Conservation (phyloP, 2,797 vertebrate genomes). For the Lophius americanus region DNA sequence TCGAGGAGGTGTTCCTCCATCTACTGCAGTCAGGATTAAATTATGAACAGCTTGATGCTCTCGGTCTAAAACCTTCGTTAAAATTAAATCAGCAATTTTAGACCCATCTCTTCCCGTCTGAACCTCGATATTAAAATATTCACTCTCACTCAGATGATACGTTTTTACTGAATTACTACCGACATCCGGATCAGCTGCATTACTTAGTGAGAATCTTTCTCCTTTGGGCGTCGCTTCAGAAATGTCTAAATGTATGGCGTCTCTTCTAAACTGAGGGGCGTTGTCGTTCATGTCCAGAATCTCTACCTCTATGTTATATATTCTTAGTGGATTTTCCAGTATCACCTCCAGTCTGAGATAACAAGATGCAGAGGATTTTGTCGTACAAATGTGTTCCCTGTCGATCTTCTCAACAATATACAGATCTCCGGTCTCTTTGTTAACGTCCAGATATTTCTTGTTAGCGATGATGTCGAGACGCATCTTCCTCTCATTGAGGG, state of each 20-base stretch:
- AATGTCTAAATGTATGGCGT: conserved; percentile 67
- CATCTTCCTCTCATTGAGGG: conserved; percentile 59
- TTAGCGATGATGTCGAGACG: conserved; percentile 67
- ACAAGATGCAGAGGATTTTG: conserved; percentile 33
- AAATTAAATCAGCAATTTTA: conserved; percentile 65
- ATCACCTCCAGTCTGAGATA: conserved; percentile 62
- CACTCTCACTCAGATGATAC: conserved; percentile 62
- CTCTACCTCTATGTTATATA: conserved; percentile 68
- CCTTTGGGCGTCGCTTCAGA: conserved; percentile 61
- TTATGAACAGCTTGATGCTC: conserved; percentile 65
- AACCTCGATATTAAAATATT: conserved; percentile 63
- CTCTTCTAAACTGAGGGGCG: conserved; percentile 46
- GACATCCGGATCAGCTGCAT: conserved; percentile 67
- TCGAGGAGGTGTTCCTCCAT: conserved; percentile 73
- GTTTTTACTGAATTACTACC: conserved; percentile 65
- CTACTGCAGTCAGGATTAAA: conserved; percentile 73
- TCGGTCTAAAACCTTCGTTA: conserved; percentile 66
- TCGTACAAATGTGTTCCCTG: conserved; percentile 59
- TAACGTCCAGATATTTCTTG: conserved; percentile 65
- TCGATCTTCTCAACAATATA: conserved; percentile 77
- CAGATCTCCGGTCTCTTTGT: conserved; percentile 66
- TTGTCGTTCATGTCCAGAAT: conserved; percentile 72
- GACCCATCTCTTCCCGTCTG: conserved; percentile 68
- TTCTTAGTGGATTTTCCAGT: conserved; percentile 61
- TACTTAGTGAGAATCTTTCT: conserved; percentile 70